These are phyloP conservation scores for Oryctolagus cuniculus DNA, from an alignment of 2,113 vertebrate genomes.

Conservation along the genomic window DNA sequence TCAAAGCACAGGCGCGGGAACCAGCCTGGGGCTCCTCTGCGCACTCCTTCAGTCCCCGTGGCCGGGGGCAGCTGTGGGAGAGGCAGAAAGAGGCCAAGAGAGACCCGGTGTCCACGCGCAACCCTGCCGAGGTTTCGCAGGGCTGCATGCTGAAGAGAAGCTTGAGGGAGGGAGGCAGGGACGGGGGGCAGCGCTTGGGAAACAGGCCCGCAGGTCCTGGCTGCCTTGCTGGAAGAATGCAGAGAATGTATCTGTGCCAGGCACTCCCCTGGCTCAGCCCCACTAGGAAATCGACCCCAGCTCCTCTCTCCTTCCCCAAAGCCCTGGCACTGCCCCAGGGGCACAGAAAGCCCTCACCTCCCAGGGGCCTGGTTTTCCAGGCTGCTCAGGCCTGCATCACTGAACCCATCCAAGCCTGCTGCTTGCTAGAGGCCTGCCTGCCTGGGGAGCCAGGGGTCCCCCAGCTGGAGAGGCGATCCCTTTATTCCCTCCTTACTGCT, in stretches of 20 bases:
- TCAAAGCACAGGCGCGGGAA: conserved; percentile 73
- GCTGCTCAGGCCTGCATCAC: background rate
- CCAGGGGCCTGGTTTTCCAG: conserved; percentile 17
- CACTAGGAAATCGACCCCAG: conserved; percentile 24
- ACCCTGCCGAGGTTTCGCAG: background rate
- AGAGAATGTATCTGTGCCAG: conserved; percentile 71
- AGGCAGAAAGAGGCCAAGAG: conserved; percentile 45
- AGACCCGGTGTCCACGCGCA: background rate
- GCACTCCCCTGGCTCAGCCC: conserved; percentile 38
- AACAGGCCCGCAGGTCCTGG: conserved; percentile 62
- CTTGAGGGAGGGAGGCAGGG: background rate
- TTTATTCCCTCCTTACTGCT: background rate
- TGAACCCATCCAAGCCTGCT: background rate
- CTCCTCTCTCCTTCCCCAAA: conserved; percentile 3
- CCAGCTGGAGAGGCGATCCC: background rate
- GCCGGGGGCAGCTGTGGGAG: conserved; percentile 65
- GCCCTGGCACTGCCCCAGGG: conserved; percentile 54
- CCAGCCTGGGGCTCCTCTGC: conserved; percentile 52
- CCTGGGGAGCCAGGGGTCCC: background rate
- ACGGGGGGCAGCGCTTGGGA: conserved; percentile 54
- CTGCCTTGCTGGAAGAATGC: conserved; percentile 73
- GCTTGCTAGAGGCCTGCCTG: background rate
- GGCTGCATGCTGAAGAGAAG: background rate
- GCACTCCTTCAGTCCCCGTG: conserved; percentile 59
- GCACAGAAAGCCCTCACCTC: background rate